phyloP scores from a whole-genome alignment of 2,113 vertebrate species.

The Dipodomys merriami region DNA sequence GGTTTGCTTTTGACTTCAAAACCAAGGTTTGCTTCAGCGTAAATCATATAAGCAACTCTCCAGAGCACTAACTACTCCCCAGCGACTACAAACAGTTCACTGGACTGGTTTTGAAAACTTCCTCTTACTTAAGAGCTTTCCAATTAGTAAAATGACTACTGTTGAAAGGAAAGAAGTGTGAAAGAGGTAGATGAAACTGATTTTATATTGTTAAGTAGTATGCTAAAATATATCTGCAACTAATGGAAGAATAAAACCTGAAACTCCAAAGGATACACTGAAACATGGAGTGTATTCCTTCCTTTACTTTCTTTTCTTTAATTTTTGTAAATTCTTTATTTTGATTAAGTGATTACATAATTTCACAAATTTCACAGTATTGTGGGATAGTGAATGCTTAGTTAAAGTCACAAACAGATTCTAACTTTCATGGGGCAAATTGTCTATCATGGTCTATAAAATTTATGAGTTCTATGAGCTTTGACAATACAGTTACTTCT shows the following conservation, averaged over 20 bases:
- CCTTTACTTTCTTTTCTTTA: background rate
- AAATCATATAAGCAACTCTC: constrained; percentile 44
- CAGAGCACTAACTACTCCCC: background rate
- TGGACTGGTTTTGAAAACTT: constrained; percentile 47
- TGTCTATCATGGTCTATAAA: too few species aligned
- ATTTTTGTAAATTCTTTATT: too few species aligned
- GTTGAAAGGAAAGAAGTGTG: constrained; percentile 42
- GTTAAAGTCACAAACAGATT: too few species aligned
- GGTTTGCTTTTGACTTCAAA: constrained; percentile 48
- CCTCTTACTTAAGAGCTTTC: constrained; percentile 49
- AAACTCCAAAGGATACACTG: constrained; percentile 30
- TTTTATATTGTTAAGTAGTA: background rate
- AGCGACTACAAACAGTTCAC: background rate
- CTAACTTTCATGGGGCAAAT: too few species aligned
- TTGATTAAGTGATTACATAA: too few species aligned
- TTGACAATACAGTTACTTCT: too few species aligned
- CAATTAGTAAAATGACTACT: constrained; percentile 39
- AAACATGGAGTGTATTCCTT: background rate
- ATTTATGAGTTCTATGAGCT: too few species aligned
- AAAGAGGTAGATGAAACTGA: constrained; percentile 24
- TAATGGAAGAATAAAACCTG: constrained; percentile 52
- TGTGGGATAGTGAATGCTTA: too few species aligned
- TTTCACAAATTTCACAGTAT: too few species aligned
- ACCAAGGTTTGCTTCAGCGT: constrained; percentile 21
- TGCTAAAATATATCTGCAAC: constrained; percentile 37